phyloP scores from a whole-genome alignment of 2,888 invertebrate genomes.

The Andrena hattorfiana region DNA sequence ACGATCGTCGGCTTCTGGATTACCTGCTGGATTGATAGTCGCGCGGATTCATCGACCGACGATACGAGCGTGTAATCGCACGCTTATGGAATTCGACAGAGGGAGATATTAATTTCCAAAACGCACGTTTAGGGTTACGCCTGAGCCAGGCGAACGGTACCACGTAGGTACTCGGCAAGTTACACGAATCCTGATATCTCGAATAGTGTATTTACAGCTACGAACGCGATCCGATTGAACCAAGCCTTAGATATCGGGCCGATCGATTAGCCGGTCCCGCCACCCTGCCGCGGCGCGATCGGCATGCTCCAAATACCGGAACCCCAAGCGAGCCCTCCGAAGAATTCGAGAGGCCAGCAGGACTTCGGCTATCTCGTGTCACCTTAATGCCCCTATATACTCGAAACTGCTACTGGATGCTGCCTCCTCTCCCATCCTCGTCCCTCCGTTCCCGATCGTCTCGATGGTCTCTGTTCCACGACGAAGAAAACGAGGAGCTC shows the following conservation, averaged over 20 bases:
- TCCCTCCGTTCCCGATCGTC: slow-evolving; percentile 45
- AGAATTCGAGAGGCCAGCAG: slow-evolving; percentile 33
- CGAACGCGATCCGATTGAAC: not conserved
- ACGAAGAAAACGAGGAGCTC: slow-evolving; percentile 67
- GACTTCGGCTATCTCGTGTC: slow-evolving; percentile 52
- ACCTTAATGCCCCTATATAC: slow-evolving; percentile 59
- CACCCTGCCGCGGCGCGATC: not conserved
- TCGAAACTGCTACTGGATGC: slow-evolving; percentile 63
- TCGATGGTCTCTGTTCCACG: slow-evolving; percentile 59
- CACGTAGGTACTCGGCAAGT: not conserved
- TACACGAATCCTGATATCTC: not conserved
- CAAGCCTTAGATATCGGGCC: not conserved
- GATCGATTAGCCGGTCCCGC: not conserved
- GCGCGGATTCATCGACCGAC: not conserved
- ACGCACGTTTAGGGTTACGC: not conserved
- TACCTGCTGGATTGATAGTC: slow-evolving; percentile 7
- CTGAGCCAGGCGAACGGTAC: not conserved
- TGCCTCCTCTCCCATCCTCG: slow-evolving; percentile 55
- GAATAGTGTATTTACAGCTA: too few relatives aligned
- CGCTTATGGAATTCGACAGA: not conserved
- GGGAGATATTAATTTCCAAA: not conserved
- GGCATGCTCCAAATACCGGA: slow-evolving; percentile 26
- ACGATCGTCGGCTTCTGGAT: not conserved
- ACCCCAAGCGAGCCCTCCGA: slow-evolving; percentile 5
- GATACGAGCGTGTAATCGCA: not conserved